Base-by-base conservation (phyloP, 2,113 vertebrate genomes). In the Alces alces region DNA sequence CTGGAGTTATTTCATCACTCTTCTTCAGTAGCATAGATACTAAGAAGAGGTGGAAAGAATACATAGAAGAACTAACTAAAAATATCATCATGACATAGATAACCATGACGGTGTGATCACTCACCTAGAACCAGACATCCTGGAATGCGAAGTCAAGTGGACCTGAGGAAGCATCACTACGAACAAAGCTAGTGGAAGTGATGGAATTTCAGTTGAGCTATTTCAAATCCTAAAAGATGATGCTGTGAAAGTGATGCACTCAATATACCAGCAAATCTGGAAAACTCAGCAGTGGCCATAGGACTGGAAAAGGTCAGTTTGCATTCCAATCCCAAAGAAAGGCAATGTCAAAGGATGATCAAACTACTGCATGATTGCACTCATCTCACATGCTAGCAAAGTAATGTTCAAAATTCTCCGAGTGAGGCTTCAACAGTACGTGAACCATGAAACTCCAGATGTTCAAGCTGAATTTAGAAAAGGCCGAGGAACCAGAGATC, bases 331-430 rank as follows among this genome's bases (percentile, higher is more conserved):
- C 15, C 50, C 50, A 52, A 52, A 52, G 50, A 52, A 52, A 15
- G 4, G 30, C 30, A 66, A 66, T n/a, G 16, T 16, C 61, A 66
- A 66, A 66, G 16, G 1, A n/a, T 66, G 64, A 33, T 66, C 33
- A 66, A 66, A n/a, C 16, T 5, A n/a, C 64, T 0, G 0, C 16
- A 66, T 1, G 0, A 66, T 19, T 66, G 33, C 33, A 19, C 16
- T 66, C 33, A 66, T 66, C 64, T 66, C 16, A 66, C 33, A n/a
- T 0, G 7, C 33, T n/a, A 66, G 33, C 2, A 66, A 66, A 66
- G 33, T 66, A n/a, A 66, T 66, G 64, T 17, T 66, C 64, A 36
- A 21, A 66, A 36, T 66, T 66, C 30, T 17, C 30, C 8, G 19
- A 66, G 64, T 33, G 17, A 66, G 33, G 33, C 17, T 66, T 66